Evolutionary conservation across 2,797 vertebrate species (phyloP).

Genomic region (Esox lucius): DNA sequence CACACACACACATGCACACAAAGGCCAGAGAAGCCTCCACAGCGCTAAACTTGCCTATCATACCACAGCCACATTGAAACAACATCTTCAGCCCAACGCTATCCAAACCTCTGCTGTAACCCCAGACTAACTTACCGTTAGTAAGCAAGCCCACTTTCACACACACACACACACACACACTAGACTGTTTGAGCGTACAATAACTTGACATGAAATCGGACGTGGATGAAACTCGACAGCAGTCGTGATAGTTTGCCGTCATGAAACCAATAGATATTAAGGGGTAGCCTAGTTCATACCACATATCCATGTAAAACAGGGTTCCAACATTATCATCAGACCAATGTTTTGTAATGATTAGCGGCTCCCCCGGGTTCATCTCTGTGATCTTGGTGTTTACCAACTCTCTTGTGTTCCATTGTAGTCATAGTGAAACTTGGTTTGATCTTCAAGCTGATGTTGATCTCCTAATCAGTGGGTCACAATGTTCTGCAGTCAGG

Average conservation of each 20-base stretch:
- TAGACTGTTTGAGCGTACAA: background rate
- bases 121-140: background rate
- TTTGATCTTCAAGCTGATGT: background rate
- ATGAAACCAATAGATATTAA: too few relatives aligned
- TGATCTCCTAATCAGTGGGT: conserved; percentile 1
- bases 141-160: background rate
- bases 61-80: conserved; percentile 67
- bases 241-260: too few relatives aligned
- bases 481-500: background rate
- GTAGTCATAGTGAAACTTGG: conserved; percentile 4
- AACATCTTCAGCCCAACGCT: background rate
- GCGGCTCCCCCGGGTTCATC: too few relatives aligned
- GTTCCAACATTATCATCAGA: too few relatives aligned
- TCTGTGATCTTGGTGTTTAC: too few relatives aligned
- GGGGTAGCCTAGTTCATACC: too few relatives aligned
- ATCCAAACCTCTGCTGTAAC: background rate
- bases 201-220: too few relatives aligned
- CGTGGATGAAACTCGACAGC: too few relatives aligned
- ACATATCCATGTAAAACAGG: too few relatives aligned
- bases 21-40: background rate
- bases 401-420: too few relatives aligned
- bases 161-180: background rate
- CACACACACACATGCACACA: background rate
- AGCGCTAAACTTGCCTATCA: background rate
- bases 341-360: too few relatives aligned